Conservation (phyloP, 2,113 vertebrate genomes). For the Brachypodius melanocephalos region DNA sequence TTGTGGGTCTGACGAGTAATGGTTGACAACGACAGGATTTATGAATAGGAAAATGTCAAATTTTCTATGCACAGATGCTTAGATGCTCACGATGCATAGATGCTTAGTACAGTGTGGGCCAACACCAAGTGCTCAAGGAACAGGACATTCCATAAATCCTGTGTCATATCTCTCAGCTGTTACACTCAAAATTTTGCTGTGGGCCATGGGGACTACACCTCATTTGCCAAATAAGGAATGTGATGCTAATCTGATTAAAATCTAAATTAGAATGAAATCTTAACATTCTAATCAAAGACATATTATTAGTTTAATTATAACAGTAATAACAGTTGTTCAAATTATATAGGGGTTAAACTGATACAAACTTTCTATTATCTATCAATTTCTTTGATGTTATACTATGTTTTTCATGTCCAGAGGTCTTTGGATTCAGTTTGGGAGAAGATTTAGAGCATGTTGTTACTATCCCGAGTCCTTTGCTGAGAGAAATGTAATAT, state of each 20-base stretch:
- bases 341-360: neutral
- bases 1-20: neutral
- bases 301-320: neutral
- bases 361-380: neutral
- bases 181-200: neutral
- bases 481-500: neutral
- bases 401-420: neutral
- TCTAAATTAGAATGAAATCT: neutral
- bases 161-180: neutral
- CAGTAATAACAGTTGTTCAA: neutral
- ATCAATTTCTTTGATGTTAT: neutral
- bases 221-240: neutral
- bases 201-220: neutral
- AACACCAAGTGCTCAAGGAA: neutral
- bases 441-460: neutral
- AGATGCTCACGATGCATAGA: too few relatives aligned
- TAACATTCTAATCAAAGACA: neutral
- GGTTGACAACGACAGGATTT: neutral
- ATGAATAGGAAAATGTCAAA: neutral
- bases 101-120: neutral
- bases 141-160: neutral
- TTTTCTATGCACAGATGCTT: too few relatives aligned
- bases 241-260: neutral
- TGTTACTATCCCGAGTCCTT: neutral
- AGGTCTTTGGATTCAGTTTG: neutral